Evolutionary conservation across 1,140 invertebrate genomes (phyloP).

Genomic region (Nymphalis io): DNA sequence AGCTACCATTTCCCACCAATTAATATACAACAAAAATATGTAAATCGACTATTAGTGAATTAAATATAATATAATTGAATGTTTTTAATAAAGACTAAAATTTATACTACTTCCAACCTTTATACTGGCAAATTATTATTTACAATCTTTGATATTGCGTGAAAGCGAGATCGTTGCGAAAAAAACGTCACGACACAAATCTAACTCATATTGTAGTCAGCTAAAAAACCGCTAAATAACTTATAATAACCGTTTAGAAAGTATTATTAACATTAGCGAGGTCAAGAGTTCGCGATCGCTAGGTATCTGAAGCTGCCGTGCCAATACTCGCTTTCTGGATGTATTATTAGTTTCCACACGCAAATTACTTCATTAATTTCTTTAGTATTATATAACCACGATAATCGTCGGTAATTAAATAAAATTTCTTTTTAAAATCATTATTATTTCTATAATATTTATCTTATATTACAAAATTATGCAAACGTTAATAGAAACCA

Average conservation of each 20-base stretch:
- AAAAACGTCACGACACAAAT: constrained; percentile 54
- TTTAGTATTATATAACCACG: neutral
- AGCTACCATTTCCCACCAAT: no score
- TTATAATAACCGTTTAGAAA: constrained; percentile 62
- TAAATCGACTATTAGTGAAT: neutral
- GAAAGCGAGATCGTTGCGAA: constrained; percentile 60
- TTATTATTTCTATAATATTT: neutral
- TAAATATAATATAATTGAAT: neutral
- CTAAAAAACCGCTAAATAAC: constrained; percentile 39
- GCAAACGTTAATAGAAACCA: neutral
- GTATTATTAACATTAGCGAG: constrained; percentile 60
- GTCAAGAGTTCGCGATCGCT: constrained; percentile 52
- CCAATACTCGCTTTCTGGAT: constrained; percentile 10
- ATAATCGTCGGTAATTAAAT: neutral
- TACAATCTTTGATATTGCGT: constrained; percentile 35
- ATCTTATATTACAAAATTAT: neutral
- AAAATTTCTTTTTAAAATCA: neutral
- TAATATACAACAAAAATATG: neutral
- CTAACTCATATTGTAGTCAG: constrained; percentile 29
- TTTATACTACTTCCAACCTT: neutral
- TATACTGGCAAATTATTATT: neutral
- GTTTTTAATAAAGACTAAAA: neutral
- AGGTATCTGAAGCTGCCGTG: constrained; percentile 40
- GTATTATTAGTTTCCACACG: neutral
- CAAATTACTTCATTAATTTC: constrained; percentile 4